A percentile compares a stretch with the other conserved stretches of the same genome.
phyloP scores from a whole-genome alignment of 1,140 invertebrate species.

The Pygmarrhopalites habei region DNA sequence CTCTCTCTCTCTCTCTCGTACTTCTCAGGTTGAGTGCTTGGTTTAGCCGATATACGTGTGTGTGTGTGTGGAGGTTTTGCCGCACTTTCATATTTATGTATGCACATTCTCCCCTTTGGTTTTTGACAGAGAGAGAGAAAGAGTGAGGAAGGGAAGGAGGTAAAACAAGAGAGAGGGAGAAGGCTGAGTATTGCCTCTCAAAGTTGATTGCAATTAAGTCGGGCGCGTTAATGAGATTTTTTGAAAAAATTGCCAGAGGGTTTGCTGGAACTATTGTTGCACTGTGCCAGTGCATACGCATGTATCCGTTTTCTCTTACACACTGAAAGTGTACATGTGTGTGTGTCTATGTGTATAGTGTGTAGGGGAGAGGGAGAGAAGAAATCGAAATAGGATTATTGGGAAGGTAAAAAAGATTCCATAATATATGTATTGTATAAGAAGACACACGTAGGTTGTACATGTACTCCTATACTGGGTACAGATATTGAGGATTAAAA shows the following conservation, averaged over 20 bases:
- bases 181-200: background rate
- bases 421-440: too few species aligned
- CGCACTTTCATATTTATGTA: background rate
- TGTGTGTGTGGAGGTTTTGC: background rate
- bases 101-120: background rate
- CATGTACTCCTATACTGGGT: too few species aligned
- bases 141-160: background rate
- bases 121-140: background rate
- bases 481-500: too few species aligned
- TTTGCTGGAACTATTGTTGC: slow-evolving; percentile 21
- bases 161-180: background rate
- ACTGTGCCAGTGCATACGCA: slow-evolving; percentile 1
- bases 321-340: too few species aligned
- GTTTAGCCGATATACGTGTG: too few species aligned
- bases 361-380: background rate
- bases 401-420: too few species aligned
- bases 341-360: background rate
- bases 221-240: slow-evolving; percentile 36
- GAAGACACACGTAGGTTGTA: too few species aligned
- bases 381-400: too few species aligned
- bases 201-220: slow-evolving; percentile 37
- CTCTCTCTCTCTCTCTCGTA: too few species aligned
- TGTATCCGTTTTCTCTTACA: too few species aligned
- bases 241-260: slow-evolving; percentile 27
- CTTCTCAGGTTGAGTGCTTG: background rate